phyloP scores from a whole-genome alignment of 2,113 vertebrate genomes.

The Hylia prasina region DNA sequence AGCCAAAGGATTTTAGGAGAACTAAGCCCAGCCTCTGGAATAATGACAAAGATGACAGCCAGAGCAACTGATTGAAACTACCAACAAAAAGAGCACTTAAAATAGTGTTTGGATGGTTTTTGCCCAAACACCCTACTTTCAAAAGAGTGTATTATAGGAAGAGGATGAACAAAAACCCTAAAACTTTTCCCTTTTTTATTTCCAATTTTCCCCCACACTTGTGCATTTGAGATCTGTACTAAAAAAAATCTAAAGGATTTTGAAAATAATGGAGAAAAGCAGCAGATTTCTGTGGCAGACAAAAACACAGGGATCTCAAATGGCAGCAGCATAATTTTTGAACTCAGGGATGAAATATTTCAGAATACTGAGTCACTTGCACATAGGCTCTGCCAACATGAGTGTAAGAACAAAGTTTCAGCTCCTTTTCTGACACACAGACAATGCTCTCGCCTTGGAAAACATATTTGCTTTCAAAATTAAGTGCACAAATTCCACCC shows the following conservation, averaged over 20 bases:
- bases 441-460: background rate
- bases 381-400: background rate
- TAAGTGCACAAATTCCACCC: background rate
- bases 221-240: background rate
- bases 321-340: background rate
- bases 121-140: background rate
- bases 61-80: background rate
- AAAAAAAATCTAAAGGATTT: background rate
- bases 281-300: background rate
- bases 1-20: background rate
- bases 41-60: background rate
- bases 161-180: background rate
- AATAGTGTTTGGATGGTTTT: accelerated
- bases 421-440: background rate
- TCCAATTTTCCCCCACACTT: background rate
- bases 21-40: background rate
- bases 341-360: background rate
- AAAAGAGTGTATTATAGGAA: background rate
- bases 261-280: background rate
- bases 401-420: background rate
- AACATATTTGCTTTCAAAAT: background rate
- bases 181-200: background rate
- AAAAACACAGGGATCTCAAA: background rate
- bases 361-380: background rate
- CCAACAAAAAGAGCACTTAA: background rate